phyloP scores from a whole-genome alignment of 2,888 invertebrate species.

The Resseliella maxima region DNA sequence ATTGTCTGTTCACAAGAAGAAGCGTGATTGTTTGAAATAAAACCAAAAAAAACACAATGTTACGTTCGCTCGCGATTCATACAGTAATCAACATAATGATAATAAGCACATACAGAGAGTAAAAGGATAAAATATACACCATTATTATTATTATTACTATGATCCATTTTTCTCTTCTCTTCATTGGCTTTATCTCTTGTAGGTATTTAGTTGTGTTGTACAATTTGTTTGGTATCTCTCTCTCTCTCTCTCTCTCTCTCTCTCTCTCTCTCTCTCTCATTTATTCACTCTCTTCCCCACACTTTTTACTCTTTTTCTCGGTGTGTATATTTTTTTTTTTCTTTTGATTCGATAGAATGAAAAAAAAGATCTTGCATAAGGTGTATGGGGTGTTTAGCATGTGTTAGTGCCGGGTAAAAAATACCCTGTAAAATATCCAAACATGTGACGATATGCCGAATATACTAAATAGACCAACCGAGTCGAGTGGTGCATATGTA shows the following conservation, averaged over 20 bases:
- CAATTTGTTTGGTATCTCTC: background rate
- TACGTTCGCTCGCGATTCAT: background rate
- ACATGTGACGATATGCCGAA: conserved; percentile 40
- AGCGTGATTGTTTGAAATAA: too few relatives aligned
- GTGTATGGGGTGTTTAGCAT: background rate
- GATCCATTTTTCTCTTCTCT: background rate
- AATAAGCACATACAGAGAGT: background rate
- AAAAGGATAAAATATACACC: background rate
- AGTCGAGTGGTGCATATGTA: background rate
- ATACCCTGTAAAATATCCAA: background rate
- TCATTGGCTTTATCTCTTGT: background rate
- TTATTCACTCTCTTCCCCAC: too few relatives aligned
- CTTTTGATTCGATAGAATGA: background rate
- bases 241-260: background rate
- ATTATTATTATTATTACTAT: conserved; percentile 33
- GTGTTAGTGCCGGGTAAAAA: background rate
- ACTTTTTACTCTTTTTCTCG: too few relatives aligned
- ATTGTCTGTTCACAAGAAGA: too few relatives aligned
- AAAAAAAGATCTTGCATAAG: background rate
- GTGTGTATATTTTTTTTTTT: background rate
- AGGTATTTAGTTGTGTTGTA: conserved; percentile 5
- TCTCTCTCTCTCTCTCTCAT: too few relatives aligned
- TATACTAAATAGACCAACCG: background rate
- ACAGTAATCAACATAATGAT: conserved; percentile 41
- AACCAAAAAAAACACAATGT: background rate